Evolutionary conservation across 2,888 invertebrate genomes (phyloP), one percentile per base, ranked within the genome.

Genomic region (Apamea sordens): DNA sequence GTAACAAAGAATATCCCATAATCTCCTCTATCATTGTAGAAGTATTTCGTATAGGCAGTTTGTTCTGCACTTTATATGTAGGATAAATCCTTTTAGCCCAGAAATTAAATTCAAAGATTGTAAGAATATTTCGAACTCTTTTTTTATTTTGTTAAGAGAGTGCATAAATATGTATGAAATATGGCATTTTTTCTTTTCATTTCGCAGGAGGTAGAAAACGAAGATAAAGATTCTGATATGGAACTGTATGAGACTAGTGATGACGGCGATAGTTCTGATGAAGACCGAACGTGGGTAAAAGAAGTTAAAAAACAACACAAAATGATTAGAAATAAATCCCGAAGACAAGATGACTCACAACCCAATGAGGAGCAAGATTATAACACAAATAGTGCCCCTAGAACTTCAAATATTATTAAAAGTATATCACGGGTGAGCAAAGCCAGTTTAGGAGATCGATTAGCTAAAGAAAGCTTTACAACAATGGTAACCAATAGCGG

Each of bases 281-380:
- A 99, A 92, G 98, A 98, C 76, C 97, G 98, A 82, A 97, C 97
- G 10, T 98, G 98, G 98, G 97, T 97, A 0, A 98, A 98, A 91
- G 98, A 99, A 95, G 97, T 99, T 79, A 98, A 98, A 91, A 98
- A 98, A 91, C 98, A 98, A 91, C 98, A 98, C 92, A 97, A 97
- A 90, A 95, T 97, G n/a, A 97, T 98, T 28, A 97, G 98, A 82
- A 92, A 94, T 69, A 94, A 92, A 81, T 91, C 93, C n/a, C 90
- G 93, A 65, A 92, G 94, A 28, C 92, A 95, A 70, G 93, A 94
- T 24, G 93, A 93, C 21, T 92, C 76, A 77, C 91, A 86, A 83
- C 84, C 81, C 4, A 86, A 78, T 56, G 90, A 91, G 63, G 94
- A 94, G 65, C 90, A 91, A 81, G 89, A 92, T 53, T 91, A 92